phyloP scores from a whole-genome alignment of 2,888 invertebrate species.

The Eumerus sabulonum region DNA sequence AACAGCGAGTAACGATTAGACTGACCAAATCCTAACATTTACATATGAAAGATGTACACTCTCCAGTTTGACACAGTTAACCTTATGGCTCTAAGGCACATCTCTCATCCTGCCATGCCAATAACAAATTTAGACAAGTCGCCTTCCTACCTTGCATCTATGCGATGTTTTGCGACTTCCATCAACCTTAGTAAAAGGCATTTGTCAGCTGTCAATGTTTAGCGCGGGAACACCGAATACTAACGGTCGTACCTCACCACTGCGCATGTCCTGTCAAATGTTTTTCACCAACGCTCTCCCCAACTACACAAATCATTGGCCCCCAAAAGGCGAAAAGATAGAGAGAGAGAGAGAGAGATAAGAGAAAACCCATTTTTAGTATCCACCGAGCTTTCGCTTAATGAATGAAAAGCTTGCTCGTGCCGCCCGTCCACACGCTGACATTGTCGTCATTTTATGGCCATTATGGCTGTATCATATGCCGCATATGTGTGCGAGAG shows the following conservation, averaged over 20 bases:
- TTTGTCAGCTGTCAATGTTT: conserved; percentile 20
- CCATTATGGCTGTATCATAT: conserved; percentile 16
- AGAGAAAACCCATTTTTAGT: neutral
- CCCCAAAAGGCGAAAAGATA: neutral
- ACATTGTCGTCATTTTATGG: conserved; percentile 53
- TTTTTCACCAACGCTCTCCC: conserved; percentile 9
- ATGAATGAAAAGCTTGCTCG: conserved; percentile 60
- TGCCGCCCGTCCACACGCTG: conserved; percentile 10
- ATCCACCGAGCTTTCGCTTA: conserved; percentile 41
- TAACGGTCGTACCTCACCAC: neutral
- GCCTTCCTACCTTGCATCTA: no score
- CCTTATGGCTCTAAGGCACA: no score
- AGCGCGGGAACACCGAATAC: conserved; percentile 27
- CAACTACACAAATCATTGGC: neutral
- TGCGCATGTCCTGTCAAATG: conserved; percentile 20
- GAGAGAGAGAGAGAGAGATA: neutral
- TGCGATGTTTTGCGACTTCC: conserved; percentile 16
- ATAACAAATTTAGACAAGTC: no score
- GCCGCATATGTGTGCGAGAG: conserved; percentile 36
- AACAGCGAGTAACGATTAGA: no score
- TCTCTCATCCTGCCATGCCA: no score
- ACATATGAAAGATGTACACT: no score
- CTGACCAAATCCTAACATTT: no score
- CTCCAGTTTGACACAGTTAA: no score
- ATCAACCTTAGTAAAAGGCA: neutral